phyloP scores from a whole-genome alignment of 2,113 vertebrate species.

The Nyctereutes procyonoides region DNA sequence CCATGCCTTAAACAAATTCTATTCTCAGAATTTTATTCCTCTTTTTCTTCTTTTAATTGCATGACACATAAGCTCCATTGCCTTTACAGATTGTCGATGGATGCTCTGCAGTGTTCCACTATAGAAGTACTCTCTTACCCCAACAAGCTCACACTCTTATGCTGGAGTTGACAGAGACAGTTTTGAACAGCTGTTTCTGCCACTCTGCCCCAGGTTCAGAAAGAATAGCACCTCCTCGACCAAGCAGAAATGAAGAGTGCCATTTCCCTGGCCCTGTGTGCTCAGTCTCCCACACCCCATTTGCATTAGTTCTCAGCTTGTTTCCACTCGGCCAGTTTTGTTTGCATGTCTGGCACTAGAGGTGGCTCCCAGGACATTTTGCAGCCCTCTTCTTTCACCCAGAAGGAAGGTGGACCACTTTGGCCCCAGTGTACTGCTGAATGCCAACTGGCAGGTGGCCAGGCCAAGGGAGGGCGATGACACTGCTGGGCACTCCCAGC shows the following conservation, averaged over 20 bases:
- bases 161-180: not conserved
- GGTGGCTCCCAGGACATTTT: conserved; percentile 73
- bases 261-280: conserved; percentile 32
- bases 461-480: conserved; percentile 51
- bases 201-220: conserved; percentile 36
- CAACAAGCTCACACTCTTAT: not conserved
- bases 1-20: conserved; percentile 10
- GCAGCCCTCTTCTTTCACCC: conserved; percentile 69
- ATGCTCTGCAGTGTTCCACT: not conserved
- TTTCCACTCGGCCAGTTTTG: conserved; percentile 80
- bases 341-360: conserved; percentile 78
- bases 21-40: not conserved
- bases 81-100: not conserved
- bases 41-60: not conserved
- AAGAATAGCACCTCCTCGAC: not conserved
- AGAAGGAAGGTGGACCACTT: conserved; percentile 70
- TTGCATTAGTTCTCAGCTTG: conserved; percentile 56
- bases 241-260: conserved; percentile 28
- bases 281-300: conserved; percentile 56
- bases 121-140: not conserved
- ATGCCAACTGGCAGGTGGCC: conserved; percentile 78
- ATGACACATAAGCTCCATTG: not conserved
- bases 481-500: conserved; percentile 27
- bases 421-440: conserved; percentile 22
- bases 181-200: not conserved